These are phyloP conservation scores for Mungos mungo DNA, from an alignment of 2,113 vertebrate species.

Conservation along the genomic window DNA sequence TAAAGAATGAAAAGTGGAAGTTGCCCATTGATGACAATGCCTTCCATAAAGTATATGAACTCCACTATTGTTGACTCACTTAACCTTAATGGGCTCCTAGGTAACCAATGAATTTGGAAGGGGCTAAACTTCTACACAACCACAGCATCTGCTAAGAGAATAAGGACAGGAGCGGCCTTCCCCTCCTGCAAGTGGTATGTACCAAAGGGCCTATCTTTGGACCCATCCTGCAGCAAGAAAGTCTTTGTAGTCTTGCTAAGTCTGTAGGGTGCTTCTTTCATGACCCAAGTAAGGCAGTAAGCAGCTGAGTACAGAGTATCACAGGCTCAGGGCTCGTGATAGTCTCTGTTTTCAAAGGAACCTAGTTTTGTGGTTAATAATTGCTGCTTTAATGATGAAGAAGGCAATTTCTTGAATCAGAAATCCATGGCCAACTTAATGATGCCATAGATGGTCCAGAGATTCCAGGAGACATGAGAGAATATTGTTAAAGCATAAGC, in stretches of 20 bases:
- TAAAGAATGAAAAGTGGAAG: not conserved
- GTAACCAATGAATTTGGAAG: not conserved
- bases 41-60: not conserved
- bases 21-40: not conserved
- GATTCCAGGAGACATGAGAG: not conserved
- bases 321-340: not conserved
- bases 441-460: not conserved
- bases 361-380: not conserved
- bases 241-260: not conserved
- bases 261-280: not conserved
- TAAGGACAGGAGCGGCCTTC: no score
- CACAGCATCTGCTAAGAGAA: not conserved
- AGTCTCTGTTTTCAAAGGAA: not conserved
- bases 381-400: not conserved
- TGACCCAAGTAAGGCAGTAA: not conserved
- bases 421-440: not conserved
- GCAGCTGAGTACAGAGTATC: not conserved
- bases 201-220: not conserved
- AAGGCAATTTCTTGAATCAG: not conserved
- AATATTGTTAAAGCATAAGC: not conserved
- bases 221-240: not conserved
- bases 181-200: not conserved
- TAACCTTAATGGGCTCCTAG: not conserved
- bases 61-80: not conserved
- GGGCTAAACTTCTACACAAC: not conserved